phyloP scores from a whole-genome alignment of 2,797 vertebrate species.

The Neomorphus geoffroyi region DNA sequence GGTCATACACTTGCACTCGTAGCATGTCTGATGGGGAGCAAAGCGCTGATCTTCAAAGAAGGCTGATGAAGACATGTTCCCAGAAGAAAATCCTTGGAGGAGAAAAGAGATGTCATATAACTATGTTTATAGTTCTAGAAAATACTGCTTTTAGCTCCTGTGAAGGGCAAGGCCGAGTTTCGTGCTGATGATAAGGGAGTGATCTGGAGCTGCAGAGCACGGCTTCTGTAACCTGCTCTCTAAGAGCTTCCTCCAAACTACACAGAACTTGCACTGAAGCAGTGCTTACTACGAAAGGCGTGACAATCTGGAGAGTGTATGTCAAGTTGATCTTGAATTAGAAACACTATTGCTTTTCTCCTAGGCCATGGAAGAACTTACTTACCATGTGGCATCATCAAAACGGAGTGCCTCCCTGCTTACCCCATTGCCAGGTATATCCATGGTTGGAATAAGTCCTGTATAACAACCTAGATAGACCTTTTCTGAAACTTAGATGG shows the following conservation, averaged over 20 bases:
- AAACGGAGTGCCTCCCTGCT: not conserved
- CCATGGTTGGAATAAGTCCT: not conserved
- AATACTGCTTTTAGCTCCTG: not conserved
- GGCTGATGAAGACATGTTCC: not conserved
- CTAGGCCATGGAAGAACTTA: not conserved
- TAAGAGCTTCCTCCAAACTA: not conserved
- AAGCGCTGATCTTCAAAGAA: not conserved
- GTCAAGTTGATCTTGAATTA: not conserved
- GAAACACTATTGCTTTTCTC: not conserved
- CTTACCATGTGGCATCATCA: not conserved
- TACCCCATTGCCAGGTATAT: not conserved
- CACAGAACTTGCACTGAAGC: not conserved
- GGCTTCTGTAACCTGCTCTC: not conserved
- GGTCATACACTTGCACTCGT: not conserved
- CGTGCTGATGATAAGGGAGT: not conserved
- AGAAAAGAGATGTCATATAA: not conserved
- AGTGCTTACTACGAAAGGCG: not conserved
- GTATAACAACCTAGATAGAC: not conserved
- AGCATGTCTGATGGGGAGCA: not conserved
- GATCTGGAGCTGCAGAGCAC: not conserved
- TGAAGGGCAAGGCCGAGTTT: not conserved
- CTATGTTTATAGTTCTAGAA: not conserved
- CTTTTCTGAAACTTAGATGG: not conserved
- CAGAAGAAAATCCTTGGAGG: not conserved
- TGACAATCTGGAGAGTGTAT: fast-evolving